Base-by-base conservation (phyloP, 2,113 vertebrate species). In the Pholis gunnellus region DNA sequence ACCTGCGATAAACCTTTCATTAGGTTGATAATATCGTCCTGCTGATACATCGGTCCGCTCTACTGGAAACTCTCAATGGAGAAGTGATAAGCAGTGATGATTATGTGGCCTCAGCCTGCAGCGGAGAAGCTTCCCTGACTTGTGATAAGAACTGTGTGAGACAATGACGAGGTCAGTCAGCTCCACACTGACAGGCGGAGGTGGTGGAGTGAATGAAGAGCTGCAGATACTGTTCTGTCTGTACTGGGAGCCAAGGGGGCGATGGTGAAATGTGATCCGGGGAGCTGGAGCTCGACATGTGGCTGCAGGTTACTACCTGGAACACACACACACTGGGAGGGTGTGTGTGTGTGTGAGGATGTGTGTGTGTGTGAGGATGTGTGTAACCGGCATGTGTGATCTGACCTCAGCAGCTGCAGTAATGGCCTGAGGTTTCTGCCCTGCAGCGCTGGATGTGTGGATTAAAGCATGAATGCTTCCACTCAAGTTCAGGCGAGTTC, bases 211-310 rank as follows among this genome's bases (percentile, higher is more conserved):
- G 27, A 31, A 38, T 27, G 67, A 48, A 60, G 60, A 22, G 60
- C 75, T 63, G 75, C 70, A 77, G 46, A 68, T 57, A 59, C 48
- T 71, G 44, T 40, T 61, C 67, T 50, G 57, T 71, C 71, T 70
- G 56, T 22, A 15, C 75, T 29, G 67, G 57, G 61, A 71, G 68
- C 31, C 68, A 79, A 79, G 17, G 42, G 84, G 82, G 77, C 22
- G 66, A 85, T 78, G 79, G 69, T 79, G 88, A 91, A 93, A 94
- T 65, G 65, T 10, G 70, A 93, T 71, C 81, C 15, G 17, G 72
- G 77, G 64, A 64, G 73, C 68, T 54, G 75, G 20, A 60, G 70
- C 34, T 13, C 22, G 78, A 82, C 87, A 72, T 88, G 87, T 90
- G 84, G 79, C 74, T 79, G 85, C 87, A 89, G 65, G 91, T 89